These are phyloP conservation scores for Cyanoramphus novaezelandiae DNA, from an alignment of 2,113 vertebrate species.

Conservation along the genomic window DNA sequence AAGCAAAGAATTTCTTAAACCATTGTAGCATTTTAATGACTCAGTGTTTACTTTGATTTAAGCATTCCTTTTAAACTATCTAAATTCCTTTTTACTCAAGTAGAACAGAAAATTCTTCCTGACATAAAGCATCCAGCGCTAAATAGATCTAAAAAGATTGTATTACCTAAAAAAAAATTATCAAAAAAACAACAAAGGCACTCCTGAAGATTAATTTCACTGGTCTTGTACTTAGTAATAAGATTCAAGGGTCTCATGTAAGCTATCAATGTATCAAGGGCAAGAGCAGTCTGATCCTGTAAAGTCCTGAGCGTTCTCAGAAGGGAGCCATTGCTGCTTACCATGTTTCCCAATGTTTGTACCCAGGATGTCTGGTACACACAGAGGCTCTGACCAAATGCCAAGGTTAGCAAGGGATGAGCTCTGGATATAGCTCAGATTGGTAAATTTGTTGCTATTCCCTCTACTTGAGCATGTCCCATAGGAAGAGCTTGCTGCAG, in stretches of 20 bases:
- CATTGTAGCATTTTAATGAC: constrained; percentile 8
- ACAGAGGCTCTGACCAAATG: background rate
- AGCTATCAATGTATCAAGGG: background rate
- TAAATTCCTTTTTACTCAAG: background rate
- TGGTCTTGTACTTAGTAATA: background rate
- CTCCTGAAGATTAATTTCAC: background rate
- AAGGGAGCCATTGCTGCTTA: background rate
- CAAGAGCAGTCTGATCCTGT: background rate
- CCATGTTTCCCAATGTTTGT: background rate
- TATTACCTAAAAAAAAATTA: background rate
- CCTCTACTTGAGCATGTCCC: background rate
- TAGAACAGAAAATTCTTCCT: background rate
- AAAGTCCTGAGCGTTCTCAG: background rate
- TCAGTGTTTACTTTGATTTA: constrained; percentile 40
- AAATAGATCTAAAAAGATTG: background rate
- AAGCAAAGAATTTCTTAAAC: constrained; percentile 55
- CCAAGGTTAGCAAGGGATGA: background rate
- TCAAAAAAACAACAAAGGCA: background rate
- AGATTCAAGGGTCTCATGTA: background rate
- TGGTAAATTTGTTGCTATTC: background rate
- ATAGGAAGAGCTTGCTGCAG: background rate
- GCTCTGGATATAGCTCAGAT: background rate
- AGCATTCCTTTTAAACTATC: background rate
- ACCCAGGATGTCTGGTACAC: background rate
- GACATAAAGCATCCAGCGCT: background rate